Evolutionary conservation across 1,140 invertebrate species (phyloP).

Genomic region (Magallana gigas): DNA sequence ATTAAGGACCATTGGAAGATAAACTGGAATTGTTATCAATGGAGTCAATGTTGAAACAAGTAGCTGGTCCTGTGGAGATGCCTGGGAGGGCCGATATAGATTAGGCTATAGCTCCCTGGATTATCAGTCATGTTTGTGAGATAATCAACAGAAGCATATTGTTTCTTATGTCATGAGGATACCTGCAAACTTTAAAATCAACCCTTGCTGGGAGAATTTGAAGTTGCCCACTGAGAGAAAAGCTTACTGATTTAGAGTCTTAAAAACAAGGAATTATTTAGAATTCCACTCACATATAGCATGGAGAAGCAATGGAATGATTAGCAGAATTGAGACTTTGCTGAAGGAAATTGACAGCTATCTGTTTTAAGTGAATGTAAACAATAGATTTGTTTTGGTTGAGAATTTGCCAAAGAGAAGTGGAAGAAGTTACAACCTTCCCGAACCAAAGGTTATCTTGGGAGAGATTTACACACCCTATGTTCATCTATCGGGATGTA

Average conservation of each 20-base stretch:
- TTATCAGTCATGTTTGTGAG: not conserved
- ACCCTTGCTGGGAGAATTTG: slow-evolving; percentile 8
- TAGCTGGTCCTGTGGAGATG: too few species aligned
- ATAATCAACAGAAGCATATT: not conserved
- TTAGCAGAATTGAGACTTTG: not conserved
- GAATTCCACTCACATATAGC: not conserved
- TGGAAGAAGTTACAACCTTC: slow-evolving; percentile 14
- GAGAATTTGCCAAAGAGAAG: slow-evolving; percentile 22
- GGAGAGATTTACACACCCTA: slow-evolving; percentile 1
- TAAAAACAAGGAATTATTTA: not conserved
- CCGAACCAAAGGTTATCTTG: slow-evolving; percentile 22
- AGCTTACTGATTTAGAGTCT: not conserved
- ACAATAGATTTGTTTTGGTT: slow-evolving; percentile 24
- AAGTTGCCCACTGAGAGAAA: not conserved
- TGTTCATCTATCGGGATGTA: not conserved
- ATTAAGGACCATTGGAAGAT: too few species aligned
- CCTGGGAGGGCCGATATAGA: not conserved
- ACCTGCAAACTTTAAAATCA: slow-evolving; percentile 8
- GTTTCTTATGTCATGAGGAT: slow-evolving; percentile 18
- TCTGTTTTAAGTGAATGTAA: slow-evolving; percentile 27
- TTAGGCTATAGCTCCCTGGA: not conserved
- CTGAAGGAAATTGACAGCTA: slow-evolving; percentile 7
- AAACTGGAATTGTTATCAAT: too few species aligned
- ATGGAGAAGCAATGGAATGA: not conserved
- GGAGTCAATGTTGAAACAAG: too few species aligned